phyloP scores from a whole-genome alignment of 1,140 invertebrate genomes.

The Phymastichus coffea region DNA sequence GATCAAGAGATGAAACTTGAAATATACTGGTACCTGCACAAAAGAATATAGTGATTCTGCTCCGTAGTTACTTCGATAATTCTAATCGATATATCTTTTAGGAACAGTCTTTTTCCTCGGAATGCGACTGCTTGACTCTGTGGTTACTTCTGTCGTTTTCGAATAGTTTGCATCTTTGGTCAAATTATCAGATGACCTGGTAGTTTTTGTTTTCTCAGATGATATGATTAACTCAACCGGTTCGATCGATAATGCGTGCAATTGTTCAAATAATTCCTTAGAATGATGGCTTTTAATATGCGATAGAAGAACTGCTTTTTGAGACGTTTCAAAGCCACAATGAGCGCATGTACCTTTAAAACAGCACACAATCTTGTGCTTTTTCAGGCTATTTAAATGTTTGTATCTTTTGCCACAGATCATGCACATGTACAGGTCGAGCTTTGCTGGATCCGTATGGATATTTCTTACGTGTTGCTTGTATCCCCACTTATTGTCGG shows the following conservation, averaged over 20 bases:
- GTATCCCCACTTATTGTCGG: background rate
- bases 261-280: background rate
- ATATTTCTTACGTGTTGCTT: background rate
- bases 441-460: background rate
- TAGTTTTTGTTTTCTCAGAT: background rate
- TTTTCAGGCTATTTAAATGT: background rate
- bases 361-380: background rate
- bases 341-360: background rate
- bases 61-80: too few species aligned
- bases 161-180: too few species aligned
- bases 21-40: too few species aligned
- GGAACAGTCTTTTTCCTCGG: too few species aligned
- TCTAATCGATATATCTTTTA: conserved; percentile 3
- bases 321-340: background rate
- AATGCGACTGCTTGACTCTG: too few species aligned
- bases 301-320: background rate
- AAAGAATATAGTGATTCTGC: too few species aligned
- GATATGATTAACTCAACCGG: background rate
- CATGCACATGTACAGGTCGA: background rate
- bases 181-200: too few species aligned
- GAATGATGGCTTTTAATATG: background rate
- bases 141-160: too few species aligned
- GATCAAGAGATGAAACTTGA: too few species aligned
- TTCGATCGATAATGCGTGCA: too few species aligned
- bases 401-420: background rate